These are phyloP conservation scores for Pseudomyrmex cubaensis DNA, from an alignment of 1,140 invertebrate genomes.

Conservation along the genomic window DNA sequence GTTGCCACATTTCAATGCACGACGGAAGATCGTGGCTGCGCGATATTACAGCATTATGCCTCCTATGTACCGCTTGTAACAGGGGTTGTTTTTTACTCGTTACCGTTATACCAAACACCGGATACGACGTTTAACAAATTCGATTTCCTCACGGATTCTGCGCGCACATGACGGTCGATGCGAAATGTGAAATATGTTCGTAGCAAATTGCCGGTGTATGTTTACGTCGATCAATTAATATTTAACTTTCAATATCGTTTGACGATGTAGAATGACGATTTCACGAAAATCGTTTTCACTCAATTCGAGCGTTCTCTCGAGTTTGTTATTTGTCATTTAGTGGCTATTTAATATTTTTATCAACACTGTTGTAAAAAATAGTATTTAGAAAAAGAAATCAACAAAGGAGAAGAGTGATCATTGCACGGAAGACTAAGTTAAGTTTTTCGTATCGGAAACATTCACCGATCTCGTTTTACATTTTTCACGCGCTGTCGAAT, in stretches of 20 bases:
- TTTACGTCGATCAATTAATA: slow-evolving; percentile 32
- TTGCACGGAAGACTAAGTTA: not conserved
- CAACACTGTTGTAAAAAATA: slow-evolving; percentile 10
- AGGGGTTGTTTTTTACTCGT: not conserved
- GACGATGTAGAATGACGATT: slow-evolving; percentile 9
- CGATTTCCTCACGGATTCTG: not conserved
- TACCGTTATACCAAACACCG: not conserved
- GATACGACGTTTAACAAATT: not conserved
- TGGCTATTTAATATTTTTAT: slow-evolving; percentile 16
- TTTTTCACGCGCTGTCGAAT: slow-evolving; percentile 16
- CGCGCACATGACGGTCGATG: not conserved
- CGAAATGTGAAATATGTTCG: slow-evolving; percentile 11
- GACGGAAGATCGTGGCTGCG: slow-evolving; percentile 14
- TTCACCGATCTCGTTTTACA: not conserved
- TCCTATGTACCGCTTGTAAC: not conserved
- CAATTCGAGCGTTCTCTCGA: slow-evolving; percentile 10
- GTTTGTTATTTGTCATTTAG: not conserved
- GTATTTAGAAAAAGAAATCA: slow-evolving; percentile 13
- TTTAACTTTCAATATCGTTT: slow-evolving; percentile 23
- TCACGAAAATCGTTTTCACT: slow-evolving; percentile 21
- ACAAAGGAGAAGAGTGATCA: not conserved
- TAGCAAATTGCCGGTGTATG: slow-evolving; percentile 18
- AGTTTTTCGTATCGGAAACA: not conserved
- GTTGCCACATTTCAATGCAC: slow-evolving; percentile 5
- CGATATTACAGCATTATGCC: not conserved